Evolutionary conservation across 2,797 vertebrate species (phyloP).

Genomic region (Rachycentron canadum): DNA sequence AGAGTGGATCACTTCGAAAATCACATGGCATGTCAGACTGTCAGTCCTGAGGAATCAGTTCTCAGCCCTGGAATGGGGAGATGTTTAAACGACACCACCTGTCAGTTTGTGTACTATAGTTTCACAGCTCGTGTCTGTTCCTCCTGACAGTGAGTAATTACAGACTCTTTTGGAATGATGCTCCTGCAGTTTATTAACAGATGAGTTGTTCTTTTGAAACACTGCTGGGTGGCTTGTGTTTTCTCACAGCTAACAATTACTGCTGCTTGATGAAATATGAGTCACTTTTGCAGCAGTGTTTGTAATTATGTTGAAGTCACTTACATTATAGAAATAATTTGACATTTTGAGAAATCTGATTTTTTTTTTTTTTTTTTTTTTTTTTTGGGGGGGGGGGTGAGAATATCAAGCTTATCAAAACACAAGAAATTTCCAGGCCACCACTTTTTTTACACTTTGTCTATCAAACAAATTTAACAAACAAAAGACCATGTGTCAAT

Average conservation of each 20-base stretch:
- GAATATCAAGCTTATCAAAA: constrained; percentile 7
- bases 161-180: neutral
- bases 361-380: neutral
- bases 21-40: constrained; percentile 27
- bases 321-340: neutral
- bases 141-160: constrained; percentile 15
- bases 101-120: constrained; percentile 20
- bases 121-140: constrained; percentile 18
- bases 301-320: neutral
- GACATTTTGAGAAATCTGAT: neutral
- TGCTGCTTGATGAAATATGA: neutral
- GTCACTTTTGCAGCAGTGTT: neutral
- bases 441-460: neutral
- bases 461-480: neutral
- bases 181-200: constrained; percentile 14
- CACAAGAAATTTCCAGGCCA: neutral
- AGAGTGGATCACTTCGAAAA: constrained; percentile 13
- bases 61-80: constrained; percentile 4
- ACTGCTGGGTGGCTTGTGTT: neutral
- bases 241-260: neutral
- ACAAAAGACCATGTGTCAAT: neutral
- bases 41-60: constrained; percentile 18
- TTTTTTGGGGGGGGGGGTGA: too few species aligned
- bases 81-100: constrained; percentile 13
- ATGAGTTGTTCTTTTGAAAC: neutral